A percentile compares a stretch with the other conserved stretches of the same genome.
Conservation (phyloP, 2,888 invertebrate species). For the Seladonia tumulorum region DNA sequence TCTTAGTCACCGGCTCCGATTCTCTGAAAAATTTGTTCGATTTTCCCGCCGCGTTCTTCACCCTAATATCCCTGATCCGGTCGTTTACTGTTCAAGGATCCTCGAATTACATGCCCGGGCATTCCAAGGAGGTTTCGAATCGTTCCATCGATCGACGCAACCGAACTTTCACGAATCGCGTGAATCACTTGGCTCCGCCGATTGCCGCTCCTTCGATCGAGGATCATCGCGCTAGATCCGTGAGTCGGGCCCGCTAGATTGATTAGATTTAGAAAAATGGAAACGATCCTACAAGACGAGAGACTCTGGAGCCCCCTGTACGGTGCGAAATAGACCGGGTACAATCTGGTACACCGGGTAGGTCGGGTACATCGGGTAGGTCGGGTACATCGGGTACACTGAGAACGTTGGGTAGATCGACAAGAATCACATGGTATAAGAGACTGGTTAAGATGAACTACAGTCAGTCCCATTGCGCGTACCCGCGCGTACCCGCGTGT, state of each 20-base stretch:
- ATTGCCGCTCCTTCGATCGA: constrained; percentile 24
- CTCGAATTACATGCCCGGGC: constrained; percentile 13
- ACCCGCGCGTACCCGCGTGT: neutral
- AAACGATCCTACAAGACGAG: neutral
- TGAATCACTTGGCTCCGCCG: constrained; percentile 39
- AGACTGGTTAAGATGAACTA: neutral
- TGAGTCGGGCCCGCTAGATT: neutral
- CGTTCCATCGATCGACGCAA: constrained; percentile 29
- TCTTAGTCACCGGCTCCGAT: neutral
- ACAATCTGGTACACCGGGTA: no score
- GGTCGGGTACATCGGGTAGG: no score
- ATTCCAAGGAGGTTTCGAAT: constrained; percentile 41
- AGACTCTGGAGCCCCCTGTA: neutral
- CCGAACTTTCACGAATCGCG: constrained; percentile 54
- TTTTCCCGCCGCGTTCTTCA: neutral
- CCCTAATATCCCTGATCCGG: constrained; percentile 9
- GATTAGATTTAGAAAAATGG: neutral
- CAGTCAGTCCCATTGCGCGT: no score
- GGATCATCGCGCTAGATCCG: constrained; percentile 17
- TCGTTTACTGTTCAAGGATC: constrained; percentile 16
- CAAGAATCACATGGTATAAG: neutral
- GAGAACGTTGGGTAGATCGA: neutral
- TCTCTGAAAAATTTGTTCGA: neutral
- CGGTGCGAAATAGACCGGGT: neutral
- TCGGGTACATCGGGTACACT: neutral